Evolutionary conservation across 92 coral and sea anemone genomes (phyloP), one percentile per base, ranked within the genome.

Genomic region (Siderastrea siderea): DNA sequence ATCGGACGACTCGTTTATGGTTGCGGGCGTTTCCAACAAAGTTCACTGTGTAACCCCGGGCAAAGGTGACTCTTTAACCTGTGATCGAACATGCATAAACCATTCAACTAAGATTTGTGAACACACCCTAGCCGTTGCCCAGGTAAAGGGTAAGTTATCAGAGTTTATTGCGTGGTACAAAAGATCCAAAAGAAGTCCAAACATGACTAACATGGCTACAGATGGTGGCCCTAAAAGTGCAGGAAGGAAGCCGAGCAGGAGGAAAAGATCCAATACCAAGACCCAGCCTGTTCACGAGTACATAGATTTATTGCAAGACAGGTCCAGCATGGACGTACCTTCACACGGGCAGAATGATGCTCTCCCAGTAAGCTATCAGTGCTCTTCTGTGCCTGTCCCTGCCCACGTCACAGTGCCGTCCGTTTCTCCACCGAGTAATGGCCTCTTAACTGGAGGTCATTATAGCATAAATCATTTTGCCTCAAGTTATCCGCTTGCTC

Each of bases 101-200:
- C n/a, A 19, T 44, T 74, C 88, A 16, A 82, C 78, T 4, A 87
- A 87, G 51, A 70, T 81, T 3, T 69, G 94, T 52, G 88, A 91
- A 58, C 91, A 91, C 44, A 74, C 84, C 60, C 67, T 87, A 46
- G 89, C 91, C 19, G 91, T 91, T 7, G 94, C 89, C 5, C 81
- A 91, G 44, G 38, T 70, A 10, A 75, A 51, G 43, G 89, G 86
- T 8, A 65, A 66, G 10, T 68, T 79, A 5, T 7, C 44, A 38
- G 87, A 72, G 67, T 86, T 90, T 46, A 13, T 90, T 5, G 84
- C 83, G 0, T 90, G 84, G 78, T 85, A 75, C 47, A 79, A 55
- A 43, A 43, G 90, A 53, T 85, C 87, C 13, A 80, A 46, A 59
- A n/a, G 87, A 66, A 68, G 80, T 8, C n/a, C 90, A 6, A 71